Base-by-base conservation (phyloP, 1,140 invertebrate species). In the Anastrepha ludens region DNA sequence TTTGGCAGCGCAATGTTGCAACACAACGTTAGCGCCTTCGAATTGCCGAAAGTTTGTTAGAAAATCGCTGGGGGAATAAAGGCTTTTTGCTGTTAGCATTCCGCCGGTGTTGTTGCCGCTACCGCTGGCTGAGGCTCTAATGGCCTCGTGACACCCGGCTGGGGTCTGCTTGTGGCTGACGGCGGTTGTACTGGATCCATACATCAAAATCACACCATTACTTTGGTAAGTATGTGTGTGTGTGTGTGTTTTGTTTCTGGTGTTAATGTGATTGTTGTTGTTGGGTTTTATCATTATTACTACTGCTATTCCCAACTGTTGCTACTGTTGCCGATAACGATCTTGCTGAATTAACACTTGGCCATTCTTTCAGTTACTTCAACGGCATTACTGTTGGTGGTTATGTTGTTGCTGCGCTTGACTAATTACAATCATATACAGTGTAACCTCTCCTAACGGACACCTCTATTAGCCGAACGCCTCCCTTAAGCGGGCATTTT, bases 141-240 rank as follows among this genome's bases (percentile, higher is more conserved):
- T 81, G 74, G 74, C 47, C 74, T 81, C 74, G 20, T 81, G 74
- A 29, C 47, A 55, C 74, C 17, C 74, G 6, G 41, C 20, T 50
- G 74, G 74, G 74, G 74, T 81, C 20, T 47, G 67, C 74, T 55
- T 81, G 74, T 81, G 47, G 74, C 74, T 58, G 74, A 81, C 74
- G 74, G 47, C 55, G 55, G 60, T 11, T 81, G 74, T 81, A 81
- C 74, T 81, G 74, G 74, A 81, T 81, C 74, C 74, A 81, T 81
- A 81, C 47, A 81, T 81, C 74, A 81, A 81, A 81, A 20, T 81
- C 47, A 81, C 74, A 81, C 74, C 74, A 11, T 29, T 39, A 17
- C 13, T 74, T 74, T 47, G 4, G 41, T 1, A 29, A 29, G 29
- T 29, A 0, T 29, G 29, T 29, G 29, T 74, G 44, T 74, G 44